These are phyloP conservation scores for Synaphobranchus kaupii DNA, from an alignment of 2,797 vertebrate genomes.

Conservation along the genomic window DNA sequence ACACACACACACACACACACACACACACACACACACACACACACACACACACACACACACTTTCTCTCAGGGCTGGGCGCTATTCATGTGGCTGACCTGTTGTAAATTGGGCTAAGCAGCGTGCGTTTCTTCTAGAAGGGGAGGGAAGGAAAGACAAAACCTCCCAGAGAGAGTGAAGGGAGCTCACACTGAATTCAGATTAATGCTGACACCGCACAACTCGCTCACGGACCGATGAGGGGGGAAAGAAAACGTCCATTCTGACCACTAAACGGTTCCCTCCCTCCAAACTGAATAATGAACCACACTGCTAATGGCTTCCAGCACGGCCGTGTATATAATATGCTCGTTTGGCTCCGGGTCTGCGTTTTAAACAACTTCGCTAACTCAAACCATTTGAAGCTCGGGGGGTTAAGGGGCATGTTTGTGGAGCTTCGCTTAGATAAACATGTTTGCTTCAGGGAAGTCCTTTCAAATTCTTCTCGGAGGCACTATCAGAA, in stretches of 20 bases:
- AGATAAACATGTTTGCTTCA: constrained; percentile 36
- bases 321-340: constrained; percentile 49
- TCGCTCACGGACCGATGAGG: constrained; percentile 69
- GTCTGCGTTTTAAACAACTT: constrained; percentile 35
- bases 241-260: constrained; percentile 58
- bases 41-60: constrained; percentile 41
- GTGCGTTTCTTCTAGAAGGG: constrained; percentile 79
- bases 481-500: too few relatives aligned
- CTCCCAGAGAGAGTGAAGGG: constrained; percentile 58
- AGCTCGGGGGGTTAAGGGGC: constrained; percentile 19
- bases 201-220: constrained; percentile 80
- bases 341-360: constrained; percentile 45
- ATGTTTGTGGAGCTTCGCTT: constrained; percentile 2
- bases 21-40: too few relatives aligned
- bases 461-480: constrained; percentile 13
- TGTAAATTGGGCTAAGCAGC: constrained; percentile 74
- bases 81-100: constrained; percentile 72
- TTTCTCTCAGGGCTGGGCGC: constrained; percentile 67
- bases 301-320: constrained; percentile 69
- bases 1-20: constrained; percentile 41
- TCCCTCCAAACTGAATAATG: constrained; percentile 65
- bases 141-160: constrained; percentile 34
- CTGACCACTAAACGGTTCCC: constrained; percentile 69
- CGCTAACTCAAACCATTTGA: constrained; percentile 28
- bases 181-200: constrained; percentile 76